phyloP scores from a whole-genome alignment of 2,113 vertebrate species.

The Pedetes capensis region DNA sequence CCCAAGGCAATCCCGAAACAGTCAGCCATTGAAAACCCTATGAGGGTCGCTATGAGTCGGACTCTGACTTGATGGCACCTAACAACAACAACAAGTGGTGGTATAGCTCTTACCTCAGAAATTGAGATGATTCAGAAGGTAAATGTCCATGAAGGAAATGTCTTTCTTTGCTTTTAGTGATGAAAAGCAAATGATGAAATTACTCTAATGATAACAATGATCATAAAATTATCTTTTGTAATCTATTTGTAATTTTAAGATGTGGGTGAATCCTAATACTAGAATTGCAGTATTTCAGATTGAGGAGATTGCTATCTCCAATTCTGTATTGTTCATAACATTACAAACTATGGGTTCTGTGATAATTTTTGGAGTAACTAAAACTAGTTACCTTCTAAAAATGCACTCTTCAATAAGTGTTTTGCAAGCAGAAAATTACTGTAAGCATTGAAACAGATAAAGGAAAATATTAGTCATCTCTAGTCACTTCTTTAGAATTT shows the following conservation, averaged over 20 bases:
- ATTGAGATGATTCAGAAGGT: background rate
- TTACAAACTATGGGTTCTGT: background rate
- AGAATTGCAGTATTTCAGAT: background rate
- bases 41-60: too few species aligned
- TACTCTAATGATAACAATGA: background rate
- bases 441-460: background rate
- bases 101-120: rapidly evolving
- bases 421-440: conserved; percentile 34
- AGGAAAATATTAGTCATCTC: conserved; percentile 3
- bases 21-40: too few species aligned
- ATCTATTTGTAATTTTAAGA: background rate
- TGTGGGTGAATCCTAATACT: background rate
- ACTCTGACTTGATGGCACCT: too few species aligned
- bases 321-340: background rate
- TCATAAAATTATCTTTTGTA: background rate
- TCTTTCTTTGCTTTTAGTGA: background rate
- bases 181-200: background rate
- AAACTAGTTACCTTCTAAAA: background rate
- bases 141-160: background rate
- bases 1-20: too few species aligned
- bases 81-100: too few species aligned
- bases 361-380: background rate
- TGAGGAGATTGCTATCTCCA: background rate
- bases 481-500: background rate
- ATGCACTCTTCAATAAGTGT: background rate